Conservation (phyloP, 1,140 invertebrate species). For the Leucophenga varia region DNA sequence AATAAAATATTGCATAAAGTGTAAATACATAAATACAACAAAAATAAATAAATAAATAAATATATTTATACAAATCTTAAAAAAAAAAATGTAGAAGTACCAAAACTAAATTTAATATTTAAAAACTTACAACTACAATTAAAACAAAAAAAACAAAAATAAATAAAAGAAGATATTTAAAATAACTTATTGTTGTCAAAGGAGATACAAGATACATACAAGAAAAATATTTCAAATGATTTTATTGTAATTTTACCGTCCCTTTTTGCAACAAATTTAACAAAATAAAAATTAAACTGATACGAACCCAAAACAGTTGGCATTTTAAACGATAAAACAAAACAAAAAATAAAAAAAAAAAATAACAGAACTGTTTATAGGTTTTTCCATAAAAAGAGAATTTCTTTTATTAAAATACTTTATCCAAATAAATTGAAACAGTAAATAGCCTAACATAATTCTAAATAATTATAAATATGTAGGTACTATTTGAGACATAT, state of each 20-base stretch:
- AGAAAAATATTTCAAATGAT: constrained; percentile 44
- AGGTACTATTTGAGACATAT: too few species aligned
- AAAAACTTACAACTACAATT: constrained; percentile 20
- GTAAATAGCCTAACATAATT: too few species aligned
- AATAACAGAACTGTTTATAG: constrained; percentile 20
- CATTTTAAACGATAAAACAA: constrained; percentile 13
- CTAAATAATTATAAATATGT: too few species aligned
- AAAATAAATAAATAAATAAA: constrained; percentile 17
- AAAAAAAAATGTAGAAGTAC: background rate
- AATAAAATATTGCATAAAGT: too few species aligned
- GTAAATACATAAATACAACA: background rate
- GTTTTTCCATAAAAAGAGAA: too few species aligned
- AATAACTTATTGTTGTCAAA: background rate
- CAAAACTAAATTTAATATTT: too few species aligned
- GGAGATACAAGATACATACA: background rate
- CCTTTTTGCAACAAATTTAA: constrained; percentile 46
- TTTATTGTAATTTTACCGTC: constrained; percentile 57
- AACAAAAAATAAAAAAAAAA: constrained; percentile 20
- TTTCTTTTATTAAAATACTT: too few species aligned
- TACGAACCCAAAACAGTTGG: too few species aligned
- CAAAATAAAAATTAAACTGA: too few species aligned
- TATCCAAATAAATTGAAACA: too few species aligned
- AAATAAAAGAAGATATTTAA: constrained; percentile 9
- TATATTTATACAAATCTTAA: constrained; percentile 28
- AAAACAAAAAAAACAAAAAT: too few species aligned